Percentiles rank a stretch among this genome's conserved stretches.
Conservation (phyloP, 2,797 vertebrate genomes). For the Poeciliopsis presidionis region DNA sequence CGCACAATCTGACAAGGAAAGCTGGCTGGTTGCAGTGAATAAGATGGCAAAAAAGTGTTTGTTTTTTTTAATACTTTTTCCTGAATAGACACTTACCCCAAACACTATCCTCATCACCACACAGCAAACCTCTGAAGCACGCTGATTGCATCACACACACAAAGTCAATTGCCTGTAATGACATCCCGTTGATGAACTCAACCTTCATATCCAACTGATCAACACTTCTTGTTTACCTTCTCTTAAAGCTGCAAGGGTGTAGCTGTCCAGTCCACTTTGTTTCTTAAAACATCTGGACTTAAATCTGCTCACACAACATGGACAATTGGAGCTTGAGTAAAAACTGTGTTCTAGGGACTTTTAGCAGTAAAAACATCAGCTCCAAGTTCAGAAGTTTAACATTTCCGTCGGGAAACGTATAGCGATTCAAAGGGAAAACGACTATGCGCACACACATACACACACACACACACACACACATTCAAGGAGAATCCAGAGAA, state of each 20-base stretch:
- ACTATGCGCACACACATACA: no score
- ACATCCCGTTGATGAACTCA: conserved; percentile 1
- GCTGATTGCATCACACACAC: conserved; percentile 4
- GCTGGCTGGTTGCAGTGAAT: background rate
- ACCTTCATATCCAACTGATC: background rate
- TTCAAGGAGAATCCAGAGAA: no score
- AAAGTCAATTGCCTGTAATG: background rate
- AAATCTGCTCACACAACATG: background rate
- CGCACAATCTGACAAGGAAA: background rate
- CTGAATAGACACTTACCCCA: background rate
- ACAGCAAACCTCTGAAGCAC: background rate
- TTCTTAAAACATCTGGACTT: background rate
- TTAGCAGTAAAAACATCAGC: background rate
- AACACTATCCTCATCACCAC: background rate
- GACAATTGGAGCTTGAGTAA: background rate
- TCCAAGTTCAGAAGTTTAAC: background rate
- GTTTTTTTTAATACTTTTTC: background rate
- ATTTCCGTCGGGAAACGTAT: no score
- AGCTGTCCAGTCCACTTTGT: background rate
- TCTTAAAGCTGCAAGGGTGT: background rate
- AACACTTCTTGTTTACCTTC: background rate
- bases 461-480: no score
- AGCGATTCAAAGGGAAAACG: no score
- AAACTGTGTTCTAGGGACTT: background rate
- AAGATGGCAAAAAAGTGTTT: no score